Percentiles rank a stretch among this genome's conserved stretches.
Evolutionary conservation across 1,140 invertebrate species (phyloP).

Genomic region (Lepidurus apus): DNA sequence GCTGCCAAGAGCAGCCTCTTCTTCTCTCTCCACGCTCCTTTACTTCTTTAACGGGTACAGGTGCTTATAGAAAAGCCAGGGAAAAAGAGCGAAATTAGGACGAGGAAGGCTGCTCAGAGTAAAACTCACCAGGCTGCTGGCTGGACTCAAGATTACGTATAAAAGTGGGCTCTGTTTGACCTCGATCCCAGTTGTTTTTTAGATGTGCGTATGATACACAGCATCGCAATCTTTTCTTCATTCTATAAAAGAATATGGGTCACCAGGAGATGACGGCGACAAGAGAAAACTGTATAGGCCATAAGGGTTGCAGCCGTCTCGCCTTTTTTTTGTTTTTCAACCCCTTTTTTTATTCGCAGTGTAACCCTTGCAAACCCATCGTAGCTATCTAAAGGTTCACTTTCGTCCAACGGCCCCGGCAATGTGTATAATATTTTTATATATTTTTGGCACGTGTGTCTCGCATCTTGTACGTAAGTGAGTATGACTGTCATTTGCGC

Average conservation of each 20-base stretch:
- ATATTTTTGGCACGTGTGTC: background rate
- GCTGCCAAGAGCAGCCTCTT: background rate
- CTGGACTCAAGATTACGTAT: background rate
- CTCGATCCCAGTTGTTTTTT: background rate
- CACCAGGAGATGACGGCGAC: background rate
- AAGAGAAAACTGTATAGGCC: background rate
- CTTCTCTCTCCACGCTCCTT: background rate
- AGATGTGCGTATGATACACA: background rate
- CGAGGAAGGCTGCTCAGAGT: background rate
- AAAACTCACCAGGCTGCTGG: background rate
- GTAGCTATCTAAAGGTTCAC: no score
- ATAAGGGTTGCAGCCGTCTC: no score
- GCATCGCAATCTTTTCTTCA: background rate
- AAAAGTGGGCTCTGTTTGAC: slow-evolving; percentile 4
- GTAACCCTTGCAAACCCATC: no score
- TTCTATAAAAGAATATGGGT: background rate
- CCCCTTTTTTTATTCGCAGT: no score
- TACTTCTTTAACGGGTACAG: background rate
- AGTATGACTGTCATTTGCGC: background rate
- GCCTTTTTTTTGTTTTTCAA: no score
- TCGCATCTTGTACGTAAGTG: background rate
- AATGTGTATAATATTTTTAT: no score
- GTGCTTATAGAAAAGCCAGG: background rate
- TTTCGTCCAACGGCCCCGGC: no score
- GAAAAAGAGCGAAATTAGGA: slow-evolving; percentile 10